Evolutionary conservation across 2,113 vertebrate genomes (phyloP), one percentile per base, ranked within the genome.

Genomic region (Bubalus kerabau): DNA sequence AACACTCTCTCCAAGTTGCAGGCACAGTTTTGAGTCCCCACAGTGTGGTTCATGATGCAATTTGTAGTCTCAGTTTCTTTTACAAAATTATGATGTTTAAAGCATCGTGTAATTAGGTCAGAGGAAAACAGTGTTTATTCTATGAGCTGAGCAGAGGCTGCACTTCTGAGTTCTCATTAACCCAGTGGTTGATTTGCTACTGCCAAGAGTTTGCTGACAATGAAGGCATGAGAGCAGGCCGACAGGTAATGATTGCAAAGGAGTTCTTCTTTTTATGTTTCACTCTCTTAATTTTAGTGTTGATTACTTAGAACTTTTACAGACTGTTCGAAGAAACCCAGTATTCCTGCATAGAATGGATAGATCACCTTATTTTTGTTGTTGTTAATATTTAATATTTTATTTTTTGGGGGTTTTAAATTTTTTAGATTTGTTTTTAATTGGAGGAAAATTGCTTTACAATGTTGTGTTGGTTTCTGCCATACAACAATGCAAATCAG

Each of bases 51-150:
- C 30, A n/a, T 11, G 56, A 50, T 46, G 80, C 56, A 96, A 94
- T 97, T 95, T 93, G 83, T 97, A 40, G 60, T 76, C 84, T 32
- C 3, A 1, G n/a, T 64, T 71, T 76, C 84, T 93, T 96, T 97
- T 30, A 67, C 50, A 76, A 97, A 97, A 97, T 88, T 82, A 92
- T 90, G 82, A 90, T 91, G 46, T 89, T 97, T 95, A 94, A 97
- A 91, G 64, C 84, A 82, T 95, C 93, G 85, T 90, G 54, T 87
- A 96, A 97, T 95, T 96, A 92, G 96, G 54, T 94, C 82, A 82
- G 62, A 97, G 96, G 83, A 93, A 97, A 97, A 91, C 40, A 95
- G 56, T 81, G 67, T 91, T 96, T 97, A 84, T 90, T 88, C 85
- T 52, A 4, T 17, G 76, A 91, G 64, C 81, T 10, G 88, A 87